Evolutionary conservation across 2,888 invertebrate genomes (phyloP), one percentile per base, ranked within the genome.

Genomic region (Cryptocephalus primarius): DNA sequence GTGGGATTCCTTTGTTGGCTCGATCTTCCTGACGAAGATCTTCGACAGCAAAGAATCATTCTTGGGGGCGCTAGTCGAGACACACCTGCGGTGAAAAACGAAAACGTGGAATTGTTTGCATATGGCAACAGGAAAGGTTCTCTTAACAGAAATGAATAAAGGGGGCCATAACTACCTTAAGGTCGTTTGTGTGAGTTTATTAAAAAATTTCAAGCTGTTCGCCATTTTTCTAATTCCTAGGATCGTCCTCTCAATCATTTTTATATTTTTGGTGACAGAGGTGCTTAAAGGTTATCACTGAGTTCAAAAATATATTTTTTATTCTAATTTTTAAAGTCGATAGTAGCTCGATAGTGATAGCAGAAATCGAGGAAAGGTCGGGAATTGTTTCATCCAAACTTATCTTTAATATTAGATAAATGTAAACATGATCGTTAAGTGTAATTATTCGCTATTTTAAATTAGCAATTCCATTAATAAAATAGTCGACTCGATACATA

Each of bases 1-100:
- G 71, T 97, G 97, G 3, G 95, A 88, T 68, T 94, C 93, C 70
- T 92, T 93, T 1, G 92, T 91, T 6, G 93, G 91, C 66, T 94
- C 92, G 65, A 94, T 90, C 68, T 85, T 88, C 51, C 92, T 78
- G 39, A 93, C 92, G 60, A 92, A 74, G 53, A 94, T 72, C 70
- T 91, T 93, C 56, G 88, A 88, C 47, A 93, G 73, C 90, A 92
- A 93, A 58, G 89, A 84, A 72, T 88, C 88, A 49, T 68, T 72
- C 47, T 70, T 70, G 32, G 65, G 55, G 42, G 69, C 59, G 51
- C 68, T 68, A 41, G 72, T 66, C 41, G 66, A 64, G 33, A 70
- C 49, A 33, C 57, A 50, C 50, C 70, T 70, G 49, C 13, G 47
- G 36, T 46, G 45, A 22, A 40, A 40, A 39, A 39, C 22, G 22